Evolutionary conservation across 1,140 invertebrate species (phyloP).

Genomic region (Drosophila bifasciata): DNA sequence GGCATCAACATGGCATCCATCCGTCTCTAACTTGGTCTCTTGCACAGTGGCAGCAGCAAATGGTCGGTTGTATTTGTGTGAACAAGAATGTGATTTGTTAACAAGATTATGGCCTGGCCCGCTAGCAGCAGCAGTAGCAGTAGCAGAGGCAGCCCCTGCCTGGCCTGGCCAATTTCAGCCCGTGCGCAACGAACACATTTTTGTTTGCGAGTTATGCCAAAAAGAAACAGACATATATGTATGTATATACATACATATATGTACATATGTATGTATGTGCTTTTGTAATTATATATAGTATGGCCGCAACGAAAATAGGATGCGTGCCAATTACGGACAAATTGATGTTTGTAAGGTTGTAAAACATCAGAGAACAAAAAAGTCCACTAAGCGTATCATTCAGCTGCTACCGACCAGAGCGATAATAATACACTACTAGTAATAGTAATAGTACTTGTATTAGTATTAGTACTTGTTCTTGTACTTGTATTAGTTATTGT

Average conservation of each 20-base stretch:
- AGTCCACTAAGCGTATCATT: slow-evolving; percentile 64
- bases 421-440: slow-evolving; percentile 55
- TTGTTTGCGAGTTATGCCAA: slow-evolving; percentile 47
- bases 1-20: neutral
- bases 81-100: slow-evolving; percentile 84
- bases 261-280: slow-evolving; percentile 9
- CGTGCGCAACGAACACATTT: slow-evolving; percentile 14
- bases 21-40: neutral
- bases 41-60: neutral
- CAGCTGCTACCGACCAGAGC: slow-evolving; percentile 48
- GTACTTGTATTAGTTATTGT: neutral
- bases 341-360: slow-evolving; percentile 67
- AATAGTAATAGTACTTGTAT: neutral
- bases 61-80: slow-evolving; percentile 70
- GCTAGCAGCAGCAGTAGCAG: slow-evolving; percentile 20
- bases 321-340: slow-evolving; percentile 72
- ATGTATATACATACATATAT: slow-evolving; percentile 14
- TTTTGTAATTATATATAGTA: slow-evolving; percentile 42
- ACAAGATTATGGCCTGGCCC: slow-evolving; percentile 74
- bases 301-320: slow-evolving; percentile 59
- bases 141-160: too few relatives aligned
- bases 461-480: neutral
- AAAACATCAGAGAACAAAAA: slow-evolving; percentile 68
- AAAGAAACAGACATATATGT: slow-evolving; percentile 45
- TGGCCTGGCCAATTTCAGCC: slow-evolving; percentile 16